phyloP scores from a whole-genome alignment of 1,140 invertebrate genomes.

The Bombus picipes region DNA sequence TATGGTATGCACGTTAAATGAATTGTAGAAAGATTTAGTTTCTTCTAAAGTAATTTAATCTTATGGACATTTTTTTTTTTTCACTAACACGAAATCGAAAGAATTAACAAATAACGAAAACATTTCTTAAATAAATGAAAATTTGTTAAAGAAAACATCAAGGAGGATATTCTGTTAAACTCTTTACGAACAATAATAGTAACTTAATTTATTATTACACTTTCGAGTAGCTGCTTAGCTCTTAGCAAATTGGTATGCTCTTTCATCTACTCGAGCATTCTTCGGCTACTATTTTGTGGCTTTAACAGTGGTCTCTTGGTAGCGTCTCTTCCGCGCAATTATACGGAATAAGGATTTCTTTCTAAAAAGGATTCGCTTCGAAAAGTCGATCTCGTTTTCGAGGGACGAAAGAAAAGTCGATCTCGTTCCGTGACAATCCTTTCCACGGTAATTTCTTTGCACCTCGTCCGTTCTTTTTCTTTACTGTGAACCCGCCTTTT shows the following conservation, averaged over 20 bases:
- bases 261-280: conserved; percentile 13
- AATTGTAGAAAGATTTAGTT: too few relatives aligned
- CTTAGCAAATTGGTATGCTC: not conserved
- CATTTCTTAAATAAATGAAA: too few relatives aligned
- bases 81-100: too few relatives aligned
- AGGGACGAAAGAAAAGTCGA: not conserved
- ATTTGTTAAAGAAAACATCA: not conserved
- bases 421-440: not conserved
- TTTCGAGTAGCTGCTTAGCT: not conserved
- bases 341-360: conserved; percentile 22
- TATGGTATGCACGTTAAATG: too few relatives aligned
- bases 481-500: too few relatives aligned
- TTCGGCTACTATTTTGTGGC: conserved; percentile 1
- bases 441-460: conserved; percentile 15
- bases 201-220: not conserved
- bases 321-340: not conserved
- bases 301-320: not conserved
- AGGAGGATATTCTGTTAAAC: not conserved
- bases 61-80: too few relatives aligned
- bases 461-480: not conserved
- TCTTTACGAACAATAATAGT: not conserved
- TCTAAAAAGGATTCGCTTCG: not conserved
- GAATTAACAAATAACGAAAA: too few relatives aligned
- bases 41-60: too few relatives aligned
- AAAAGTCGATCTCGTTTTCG: conserved; percentile 19